Percentiles rank a stretch among this genome's conserved stretches.
Evolutionary conservation across 2,113 vertebrate genomes (phyloP).

Genomic region (Apus apus): DNA sequence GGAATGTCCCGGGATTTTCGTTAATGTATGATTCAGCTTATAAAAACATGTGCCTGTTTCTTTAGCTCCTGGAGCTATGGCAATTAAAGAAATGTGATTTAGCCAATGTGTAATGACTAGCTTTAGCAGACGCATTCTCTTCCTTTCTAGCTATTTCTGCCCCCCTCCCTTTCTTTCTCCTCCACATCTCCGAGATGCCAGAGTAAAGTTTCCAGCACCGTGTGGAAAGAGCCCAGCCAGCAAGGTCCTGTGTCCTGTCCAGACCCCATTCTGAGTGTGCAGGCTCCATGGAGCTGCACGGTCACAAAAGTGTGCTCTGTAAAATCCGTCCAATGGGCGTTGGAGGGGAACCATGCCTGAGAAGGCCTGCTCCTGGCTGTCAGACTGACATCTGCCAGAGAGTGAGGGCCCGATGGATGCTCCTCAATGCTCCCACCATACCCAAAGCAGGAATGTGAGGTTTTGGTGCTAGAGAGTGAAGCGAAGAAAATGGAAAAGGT

Average conservation of each 20-base stretch:
- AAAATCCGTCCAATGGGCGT: neutral
- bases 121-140: neutral
- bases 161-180: neutral
- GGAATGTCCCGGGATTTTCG: conserved; percentile 54
- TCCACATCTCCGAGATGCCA: neutral
- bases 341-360: neutral
- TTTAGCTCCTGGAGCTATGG: conserved; percentile 4
- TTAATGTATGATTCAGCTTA: conserved; percentile 42
- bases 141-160: neutral
- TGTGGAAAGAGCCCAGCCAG: neutral
- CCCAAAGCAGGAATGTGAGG: neutral
- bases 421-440: neutral
- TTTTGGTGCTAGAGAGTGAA: neutral
- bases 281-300: neutral
- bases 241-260: neutral
- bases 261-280: rapidly evolving
- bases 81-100: neutral
- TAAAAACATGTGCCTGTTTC: conserved; percentile 40
- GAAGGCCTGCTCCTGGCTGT: neutral
- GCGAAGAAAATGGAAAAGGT: neutral
- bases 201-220: neutral
- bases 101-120: neutral
- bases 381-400: neutral
- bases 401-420: neutral
- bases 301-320: neutral